Percentiles rank a stretch among this genome's conserved stretches.
These are phyloP conservation scores for Drosophila neonasuta DNA, from an alignment of 2,888 invertebrate species.

Conservation along the genomic window DNA sequence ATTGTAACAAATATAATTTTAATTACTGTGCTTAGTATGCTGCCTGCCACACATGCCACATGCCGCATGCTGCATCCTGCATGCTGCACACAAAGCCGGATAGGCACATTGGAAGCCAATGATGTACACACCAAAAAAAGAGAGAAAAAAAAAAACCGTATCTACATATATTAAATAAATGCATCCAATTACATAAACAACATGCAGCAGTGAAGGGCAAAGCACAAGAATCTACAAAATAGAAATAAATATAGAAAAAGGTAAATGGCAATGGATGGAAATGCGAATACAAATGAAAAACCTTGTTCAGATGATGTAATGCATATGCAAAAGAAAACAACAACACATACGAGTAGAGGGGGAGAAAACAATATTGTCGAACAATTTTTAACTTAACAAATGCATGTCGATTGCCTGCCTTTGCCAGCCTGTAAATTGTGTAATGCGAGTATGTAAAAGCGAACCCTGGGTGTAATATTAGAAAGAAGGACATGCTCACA, in stretches of 20 bases:
- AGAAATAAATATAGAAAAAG: conserved; percentile 1
- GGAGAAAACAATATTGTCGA: background rate
- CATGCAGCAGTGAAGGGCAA: conserved; percentile 27
- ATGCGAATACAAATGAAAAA: conserved; percentile 13
- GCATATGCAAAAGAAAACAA: conserved; percentile 24
- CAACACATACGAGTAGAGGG: too few species aligned
- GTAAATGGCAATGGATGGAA: background rate
- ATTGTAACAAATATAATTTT: conserved; percentile 68
- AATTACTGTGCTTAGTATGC: conserved; percentile 61
- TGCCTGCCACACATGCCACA: conserved; percentile 16
- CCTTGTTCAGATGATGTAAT: conserved; percentile 38
- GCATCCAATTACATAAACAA: conserved; percentile 46
- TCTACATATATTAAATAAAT: conserved; percentile 23
- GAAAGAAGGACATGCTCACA: background rate
- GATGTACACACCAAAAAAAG: conserved; percentile 18
- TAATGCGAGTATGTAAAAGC: conserved; percentile 6
- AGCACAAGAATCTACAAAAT: conserved; percentile 4
- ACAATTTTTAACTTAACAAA: conserved; percentile 19
- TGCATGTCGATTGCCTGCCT: conserved; percentile 19
- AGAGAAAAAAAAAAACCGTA: background rate
- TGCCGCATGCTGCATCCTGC: conserved; percentile 10
- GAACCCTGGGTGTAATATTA: background rate
- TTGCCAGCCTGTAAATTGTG: conserved; percentile 7
- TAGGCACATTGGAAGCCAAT: conserved; percentile 49
- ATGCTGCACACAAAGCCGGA: conserved; percentile 18